phyloP scores from a whole-genome alignment of 1,140 invertebrate genomes.

The Hycleus cichorii region DNA sequence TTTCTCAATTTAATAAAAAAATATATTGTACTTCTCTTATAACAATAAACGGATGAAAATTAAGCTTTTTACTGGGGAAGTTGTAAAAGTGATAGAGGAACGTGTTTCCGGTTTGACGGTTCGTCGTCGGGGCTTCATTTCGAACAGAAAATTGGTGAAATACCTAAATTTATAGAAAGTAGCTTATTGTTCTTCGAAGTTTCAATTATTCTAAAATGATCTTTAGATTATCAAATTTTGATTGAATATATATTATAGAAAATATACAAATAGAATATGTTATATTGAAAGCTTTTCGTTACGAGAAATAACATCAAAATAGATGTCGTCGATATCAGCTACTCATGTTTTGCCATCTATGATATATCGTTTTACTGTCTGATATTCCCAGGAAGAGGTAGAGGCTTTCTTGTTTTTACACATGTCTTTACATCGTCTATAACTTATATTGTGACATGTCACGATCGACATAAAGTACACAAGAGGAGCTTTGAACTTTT shows the following conservation, averaged over 20 bases:
- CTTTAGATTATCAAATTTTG: too few relatives aligned
- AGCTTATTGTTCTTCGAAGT: too few relatives aligned
- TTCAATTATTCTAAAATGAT: too few relatives aligned
- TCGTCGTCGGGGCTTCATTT: too few relatives aligned
- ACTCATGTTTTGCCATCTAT: constrained; percentile 17
- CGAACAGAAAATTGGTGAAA: too few relatives aligned
- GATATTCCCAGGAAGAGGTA: constrained; percentile 23
- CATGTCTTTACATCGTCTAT: constrained; percentile 26
- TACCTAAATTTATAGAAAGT: too few relatives aligned
- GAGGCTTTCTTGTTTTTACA: constrained; percentile 24
- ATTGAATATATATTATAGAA: background rate
- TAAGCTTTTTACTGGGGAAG: too few relatives aligned
- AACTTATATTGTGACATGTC: constrained; percentile 23
- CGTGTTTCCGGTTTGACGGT: too few relatives aligned
- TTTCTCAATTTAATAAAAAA: background rate
- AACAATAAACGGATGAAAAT: background rate
- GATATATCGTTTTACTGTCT: constrained; percentile 25
- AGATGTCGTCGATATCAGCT: constrained; percentile 22
- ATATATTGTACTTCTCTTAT: background rate
- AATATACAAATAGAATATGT: constrained; percentile 8
- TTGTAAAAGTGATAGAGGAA: too few relatives aligned
- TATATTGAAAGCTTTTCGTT: constrained; percentile 1
- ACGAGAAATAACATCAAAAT: constrained; percentile 11
- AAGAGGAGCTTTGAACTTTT: background rate
- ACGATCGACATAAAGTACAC: constrained; percentile 23